These are phyloP conservation scores for Kryptolebias ocellatus DNA, from an alignment of 2,797 vertebrate genomes.

Conservation along the genomic window DNA sequence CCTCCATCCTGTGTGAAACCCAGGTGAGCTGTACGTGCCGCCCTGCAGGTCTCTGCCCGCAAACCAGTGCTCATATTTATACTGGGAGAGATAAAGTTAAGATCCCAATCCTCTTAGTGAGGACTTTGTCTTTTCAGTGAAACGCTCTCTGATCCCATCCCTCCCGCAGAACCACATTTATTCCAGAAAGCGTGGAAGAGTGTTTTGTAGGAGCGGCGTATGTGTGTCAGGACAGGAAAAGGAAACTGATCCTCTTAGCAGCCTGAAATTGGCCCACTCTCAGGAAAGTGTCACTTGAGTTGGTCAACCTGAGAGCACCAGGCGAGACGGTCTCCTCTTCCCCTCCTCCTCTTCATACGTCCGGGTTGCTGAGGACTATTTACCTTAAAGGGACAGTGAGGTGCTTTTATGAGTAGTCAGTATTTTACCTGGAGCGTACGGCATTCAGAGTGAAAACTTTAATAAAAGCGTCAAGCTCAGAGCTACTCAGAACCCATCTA, in stretches of 20 bases:
- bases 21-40: background rate
- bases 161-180: conserved; percentile 23
- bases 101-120: conserved; percentile 73
- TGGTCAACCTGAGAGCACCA: conserved; percentile 64
- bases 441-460: background rate
- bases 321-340: conserved; percentile 57
- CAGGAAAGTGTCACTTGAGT: conserved; percentile 75
- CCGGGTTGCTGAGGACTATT: conserved; percentile 24
- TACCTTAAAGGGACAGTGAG: conserved; percentile 24
- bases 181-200: conserved; percentile 23
- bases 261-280: conserved; percentile 68
- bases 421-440: background rate
- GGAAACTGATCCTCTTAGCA: conserved; percentile 77
- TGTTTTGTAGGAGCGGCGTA: conserved; percentile 42
- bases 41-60: conserved; percentile 12
- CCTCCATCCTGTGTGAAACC: conserved; percentile 6
- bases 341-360: background rate
- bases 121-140: conserved; percentile 65
- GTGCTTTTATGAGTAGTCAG: background rate
- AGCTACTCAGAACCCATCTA: no score
- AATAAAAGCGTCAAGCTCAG: background rate
- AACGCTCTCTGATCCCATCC: conserved; percentile 50
- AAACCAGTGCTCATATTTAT: conserved; percentile 41
- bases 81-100: conserved; percentile 60
- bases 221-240: conserved; percentile 73